Percentiles rank a stretch among this genome's conserved stretches.
phyloP scores from a whole-genome alignment of 2,797 vertebrate genomes.

The Mycteria americana region DNA sequence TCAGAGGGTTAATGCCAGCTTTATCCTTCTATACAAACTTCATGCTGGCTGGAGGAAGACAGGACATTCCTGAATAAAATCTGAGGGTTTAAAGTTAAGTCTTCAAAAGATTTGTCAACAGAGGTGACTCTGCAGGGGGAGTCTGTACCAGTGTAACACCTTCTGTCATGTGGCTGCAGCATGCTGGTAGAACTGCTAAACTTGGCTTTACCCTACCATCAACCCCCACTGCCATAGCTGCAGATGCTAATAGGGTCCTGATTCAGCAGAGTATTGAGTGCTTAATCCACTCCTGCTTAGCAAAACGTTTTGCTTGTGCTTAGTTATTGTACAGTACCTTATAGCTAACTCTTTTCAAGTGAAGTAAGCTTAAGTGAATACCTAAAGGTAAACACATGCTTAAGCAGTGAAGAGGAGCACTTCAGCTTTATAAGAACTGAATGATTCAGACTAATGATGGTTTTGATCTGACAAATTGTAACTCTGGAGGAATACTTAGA shows the following conservation, averaged over 20 bases:
- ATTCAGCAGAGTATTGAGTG: background rate
- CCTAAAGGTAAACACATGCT: background rate
- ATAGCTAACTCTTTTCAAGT: background rate
- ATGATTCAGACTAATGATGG: background rate
- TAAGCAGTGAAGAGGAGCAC: background rate
- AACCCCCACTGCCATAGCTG: background rate
- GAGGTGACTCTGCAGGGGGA: background rate
- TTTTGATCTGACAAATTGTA: background rate
- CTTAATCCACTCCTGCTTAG: background rate
- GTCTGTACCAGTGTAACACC: background rate
- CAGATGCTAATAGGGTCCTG: background rate
- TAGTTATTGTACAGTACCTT: background rate
- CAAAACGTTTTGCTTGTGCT: background rate
- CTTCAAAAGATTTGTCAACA: background rate
- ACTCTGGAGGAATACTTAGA: background rate
- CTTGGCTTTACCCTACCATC: background rate
- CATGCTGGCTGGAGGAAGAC: background rate
- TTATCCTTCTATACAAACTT: constrained; percentile 3
- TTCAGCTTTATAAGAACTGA: background rate
- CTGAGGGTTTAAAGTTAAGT: background rate
- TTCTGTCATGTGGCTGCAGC: background rate
- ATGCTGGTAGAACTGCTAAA: background rate
- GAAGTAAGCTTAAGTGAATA: background rate
- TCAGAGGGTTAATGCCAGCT: background rate
- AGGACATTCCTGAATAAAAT: background rate